Base-by-base conservation (phyloP, 2,113 vertebrate species). In the Burhinus oedicnemus region DNA sequence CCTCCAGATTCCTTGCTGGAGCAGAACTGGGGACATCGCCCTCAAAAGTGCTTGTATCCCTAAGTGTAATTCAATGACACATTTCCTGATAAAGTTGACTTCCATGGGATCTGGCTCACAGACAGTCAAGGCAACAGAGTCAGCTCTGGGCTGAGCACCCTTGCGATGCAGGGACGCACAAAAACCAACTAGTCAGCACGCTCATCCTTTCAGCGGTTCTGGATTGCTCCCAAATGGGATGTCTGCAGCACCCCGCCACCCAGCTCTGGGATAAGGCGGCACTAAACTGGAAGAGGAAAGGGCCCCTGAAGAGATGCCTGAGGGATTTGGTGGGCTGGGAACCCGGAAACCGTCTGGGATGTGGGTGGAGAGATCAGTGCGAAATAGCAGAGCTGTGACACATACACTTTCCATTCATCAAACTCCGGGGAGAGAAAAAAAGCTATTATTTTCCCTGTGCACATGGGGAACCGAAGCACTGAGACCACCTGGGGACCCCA, bases 331-430 rank as follows among this genome's bases (percentile, higher is more conserved):
- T 96, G 34, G 92, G 97, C 76, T 98, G 97, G 97, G 98, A 97
- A 98, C 98, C 97, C 96, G 98, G 98, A 98, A 97, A 97, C 97
- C 83, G 97, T 98, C 98, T 97, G 97, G 97, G 98, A 98, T 98
- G 97, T 97, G 97, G 89, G n/a, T 89, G 68, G 95, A 95, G 97
- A 97, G 97, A 98, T 97, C 97, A 83, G 95, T 47, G 27, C 25
- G 18, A 97, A 98, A 97, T 91, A 97, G 97, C 97, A 97, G 97
- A 97, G 96, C 96, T 69, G 96, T 98, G 95, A 96, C 64, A 97
- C 65, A 98, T 47, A 87, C 45, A 97, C 96, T 97, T 97, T 94
- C 96, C 7, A 95, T 97, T 97, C 98, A 98, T 98, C 98, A 96
- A 96, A 98, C 95, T 74, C n/a, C 16, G 34, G 74, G 94, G 96